Conservation (phyloP, 1,140 invertebrate species). For the Drosophila quadrilineata region DNA sequence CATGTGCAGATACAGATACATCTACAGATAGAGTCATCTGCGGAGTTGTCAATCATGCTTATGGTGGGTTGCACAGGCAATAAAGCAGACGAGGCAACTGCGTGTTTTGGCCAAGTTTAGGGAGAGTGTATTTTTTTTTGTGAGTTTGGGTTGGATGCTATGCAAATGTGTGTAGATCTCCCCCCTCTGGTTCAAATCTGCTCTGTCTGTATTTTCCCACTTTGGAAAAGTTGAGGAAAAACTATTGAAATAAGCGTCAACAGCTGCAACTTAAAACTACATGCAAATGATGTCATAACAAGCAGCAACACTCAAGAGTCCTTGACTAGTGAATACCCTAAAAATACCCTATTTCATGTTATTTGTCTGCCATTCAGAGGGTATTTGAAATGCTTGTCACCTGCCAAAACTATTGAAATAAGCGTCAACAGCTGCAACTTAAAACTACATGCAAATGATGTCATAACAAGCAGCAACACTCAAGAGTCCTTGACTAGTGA, state of each 20-base stretch:
- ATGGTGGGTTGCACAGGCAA: slow-evolving; percentile 30
- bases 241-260: slow-evolving; percentile 53
- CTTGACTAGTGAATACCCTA: background rate
- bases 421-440: slow-evolving; percentile 50
- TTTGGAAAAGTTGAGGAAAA: slow-evolving; percentile 7
- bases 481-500: background rate
- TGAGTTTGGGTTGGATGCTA: slow-evolving; percentile 34
- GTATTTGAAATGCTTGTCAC: slow-evolving; percentile 21
- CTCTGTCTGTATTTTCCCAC: background rate
- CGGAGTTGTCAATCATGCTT: slow-evolving; percentile 68
- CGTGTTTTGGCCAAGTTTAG: slow-evolving; percentile 2
- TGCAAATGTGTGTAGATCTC: slow-evolving; percentile 47
- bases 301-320: background rate
- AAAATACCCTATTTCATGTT: background rate
- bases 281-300: slow-evolving; percentile 70
- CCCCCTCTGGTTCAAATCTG: background rate
- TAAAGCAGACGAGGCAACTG: slow-evolving; percentile 17
- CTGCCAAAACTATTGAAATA: slow-evolving; percentile 42
- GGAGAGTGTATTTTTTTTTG: too few relatives aligned
- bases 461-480: slow-evolving; percentile 29
- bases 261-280: slow-evolving; percentile 55
- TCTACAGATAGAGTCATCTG: slow-evolving; percentile 13
- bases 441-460: slow-evolving; percentile 70
- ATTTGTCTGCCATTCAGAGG: background rate
- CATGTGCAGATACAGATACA: slow-evolving; percentile 10